phyloP scores from a whole-genome alignment of 2,797 vertebrate genomes.

The Clarias fuscus region DNA sequence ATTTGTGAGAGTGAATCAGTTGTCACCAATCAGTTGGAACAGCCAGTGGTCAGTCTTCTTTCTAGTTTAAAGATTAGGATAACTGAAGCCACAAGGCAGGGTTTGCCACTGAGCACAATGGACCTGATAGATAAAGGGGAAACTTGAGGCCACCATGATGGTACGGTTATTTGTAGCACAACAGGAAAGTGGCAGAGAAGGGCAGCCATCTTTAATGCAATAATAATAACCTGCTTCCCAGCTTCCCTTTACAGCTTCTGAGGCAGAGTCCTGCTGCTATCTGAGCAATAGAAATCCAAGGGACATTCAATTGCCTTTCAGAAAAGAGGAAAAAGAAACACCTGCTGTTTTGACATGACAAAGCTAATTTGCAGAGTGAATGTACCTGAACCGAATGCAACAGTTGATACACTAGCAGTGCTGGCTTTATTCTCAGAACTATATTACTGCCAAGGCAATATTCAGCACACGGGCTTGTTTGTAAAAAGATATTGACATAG shows the following conservation, averaged over 20 bases:
- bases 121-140: slow-evolving; percentile 29
- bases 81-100: slow-evolving; percentile 38
- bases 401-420: not conserved
- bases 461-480: not conserved
- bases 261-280: slow-evolving; percentile 21
- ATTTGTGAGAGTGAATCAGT: slow-evolving; percentile 1
- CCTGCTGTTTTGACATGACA: slow-evolving; percentile 25
- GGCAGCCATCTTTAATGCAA: slow-evolving; percentile 44
- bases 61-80: slow-evolving; percentile 41
- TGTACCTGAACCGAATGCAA: slow-evolving; percentile 8
- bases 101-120: slow-evolving; percentile 35
- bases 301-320: slow-evolving; percentile 28
- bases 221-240: slow-evolving; percentile 35
- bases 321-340: slow-evolving; percentile 8
- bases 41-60: slow-evolving; percentile 33
- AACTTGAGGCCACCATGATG: slow-evolving; percentile 20
- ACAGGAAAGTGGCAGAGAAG: slow-evolving; percentile 18
- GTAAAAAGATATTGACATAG: not conserved
- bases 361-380: slow-evolving; percentile 17
- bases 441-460: not conserved
- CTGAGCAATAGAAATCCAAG: slow-evolving; percentile 14
- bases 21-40: slow-evolving; percentile 33
- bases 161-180: slow-evolving; percentile 21
- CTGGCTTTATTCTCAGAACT: not conserved
- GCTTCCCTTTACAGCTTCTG: not conserved